Percentiles rank a stretch among this genome's conserved stretches.
These are phyloP conservation scores for Sycobia sp. DNA, from an alignment of 1,140 invertebrate genomes.

Conservation along the genomic window DNA sequence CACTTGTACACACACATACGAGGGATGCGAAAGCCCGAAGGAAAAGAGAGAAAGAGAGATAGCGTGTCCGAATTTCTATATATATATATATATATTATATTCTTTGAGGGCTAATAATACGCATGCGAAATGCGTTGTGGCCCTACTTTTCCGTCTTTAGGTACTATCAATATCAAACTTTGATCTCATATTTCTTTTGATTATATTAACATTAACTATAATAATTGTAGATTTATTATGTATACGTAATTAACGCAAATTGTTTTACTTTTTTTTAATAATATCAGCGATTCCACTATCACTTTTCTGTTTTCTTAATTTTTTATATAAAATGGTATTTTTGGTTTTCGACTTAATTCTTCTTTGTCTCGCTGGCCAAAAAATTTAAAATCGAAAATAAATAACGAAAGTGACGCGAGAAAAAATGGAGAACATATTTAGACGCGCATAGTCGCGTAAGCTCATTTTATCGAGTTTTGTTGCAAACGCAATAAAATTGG, in stretches of 20 bases:
- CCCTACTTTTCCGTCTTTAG: conserved; percentile 44
- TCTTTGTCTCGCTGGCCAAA: neutral
- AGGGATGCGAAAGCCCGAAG: neutral
- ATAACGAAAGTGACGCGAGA: neutral
- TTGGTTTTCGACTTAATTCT: conserved; percentile 24
- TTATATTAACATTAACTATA: conserved; percentile 51
- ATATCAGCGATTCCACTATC: conserved; percentile 47
- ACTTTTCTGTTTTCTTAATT: conserved; percentile 42
- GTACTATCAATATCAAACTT: conserved; percentile 52
- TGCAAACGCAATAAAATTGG: neutral
- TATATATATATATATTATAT: too few species aligned
- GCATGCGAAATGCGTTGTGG: conserved; percentile 8
- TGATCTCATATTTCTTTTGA: conserved; percentile 55
- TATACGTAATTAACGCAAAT: conserved; percentile 43
- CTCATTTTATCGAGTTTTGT: conserved; percentile 20
- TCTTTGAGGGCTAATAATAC: conserved; percentile 19
- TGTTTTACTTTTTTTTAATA: conserved; percentile 22
- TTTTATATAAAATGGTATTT: conserved; percentile 30
- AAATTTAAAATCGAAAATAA: neutral
- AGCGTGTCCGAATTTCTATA: conserved; percentile 33
- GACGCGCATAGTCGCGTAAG: neutral
- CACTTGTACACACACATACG: neutral
- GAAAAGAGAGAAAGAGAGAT: conserved; percentile 22
- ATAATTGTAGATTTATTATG: conserved; percentile 21
- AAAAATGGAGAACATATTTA: neutral